phyloP scores from a whole-genome alignment of 2,797 vertebrate species.

The Sciurus carolinensis region DNA sequence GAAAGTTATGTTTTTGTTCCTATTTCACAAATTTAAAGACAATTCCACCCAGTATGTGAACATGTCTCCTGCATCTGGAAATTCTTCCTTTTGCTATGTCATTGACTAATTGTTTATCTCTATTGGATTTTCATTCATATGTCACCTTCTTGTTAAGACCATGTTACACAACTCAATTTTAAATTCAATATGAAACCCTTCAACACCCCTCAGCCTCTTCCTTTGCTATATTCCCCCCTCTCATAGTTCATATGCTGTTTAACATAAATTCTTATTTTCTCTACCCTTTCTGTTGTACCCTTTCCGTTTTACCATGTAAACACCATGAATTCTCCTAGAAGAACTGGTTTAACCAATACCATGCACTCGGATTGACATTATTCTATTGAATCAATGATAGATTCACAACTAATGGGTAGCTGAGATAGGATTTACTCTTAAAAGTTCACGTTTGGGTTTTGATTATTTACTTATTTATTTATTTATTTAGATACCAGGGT shows the following conservation, averaged over 20 bases:
- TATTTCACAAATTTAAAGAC: background rate
- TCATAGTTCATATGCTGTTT: background rate
- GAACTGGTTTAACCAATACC: background rate
- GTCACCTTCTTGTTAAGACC: background rate
- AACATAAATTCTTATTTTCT: background rate
- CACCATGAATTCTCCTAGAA: background rate
- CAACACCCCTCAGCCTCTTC: background rate
- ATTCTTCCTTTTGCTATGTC: background rate
- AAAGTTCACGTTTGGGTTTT: background rate
- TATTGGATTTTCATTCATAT: background rate
- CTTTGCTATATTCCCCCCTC: background rate
- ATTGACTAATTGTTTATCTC: background rate
- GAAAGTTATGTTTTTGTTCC: background rate
- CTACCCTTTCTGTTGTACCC: accelerated
- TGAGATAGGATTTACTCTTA: background rate
- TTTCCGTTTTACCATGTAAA: background rate
- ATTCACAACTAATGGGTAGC: background rate
- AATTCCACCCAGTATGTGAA: background rate
- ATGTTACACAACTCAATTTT: background rate
- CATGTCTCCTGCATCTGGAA: background rate
- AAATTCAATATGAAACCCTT: background rate
- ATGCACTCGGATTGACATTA: background rate
- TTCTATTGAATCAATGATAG: background rate
- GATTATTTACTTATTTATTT: too few species aligned
- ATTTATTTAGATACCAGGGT: too few species aligned